phyloP scores from a whole-genome alignment of 2,888 invertebrate genomes.

The Eristalis intricaria region DNA sequence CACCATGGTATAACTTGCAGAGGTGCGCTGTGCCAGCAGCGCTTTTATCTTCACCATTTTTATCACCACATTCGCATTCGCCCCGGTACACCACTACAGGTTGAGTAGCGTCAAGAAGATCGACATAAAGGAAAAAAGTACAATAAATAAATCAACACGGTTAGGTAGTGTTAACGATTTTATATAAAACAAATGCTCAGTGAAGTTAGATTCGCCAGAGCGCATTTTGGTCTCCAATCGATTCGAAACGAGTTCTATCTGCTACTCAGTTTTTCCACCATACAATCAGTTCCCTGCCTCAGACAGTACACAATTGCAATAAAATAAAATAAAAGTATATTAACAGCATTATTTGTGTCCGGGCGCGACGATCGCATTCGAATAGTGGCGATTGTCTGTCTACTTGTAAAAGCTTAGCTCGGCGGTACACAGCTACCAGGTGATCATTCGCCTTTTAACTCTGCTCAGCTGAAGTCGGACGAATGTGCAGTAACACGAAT shows the following conservation, averaged over 20 bases:
- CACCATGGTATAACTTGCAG: neutral
- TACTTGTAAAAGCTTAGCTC: slow-evolving; percentile 47
- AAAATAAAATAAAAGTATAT: slow-evolving; percentile 53
- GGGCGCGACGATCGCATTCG: slow-evolving; percentile 33
- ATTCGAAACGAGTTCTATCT: slow-evolving; percentile 40
- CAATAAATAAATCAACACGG: neutral
- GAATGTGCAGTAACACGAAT: slow-evolving; percentile 48
- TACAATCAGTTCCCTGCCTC: slow-evolving; percentile 21
- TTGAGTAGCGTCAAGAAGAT: neutral
- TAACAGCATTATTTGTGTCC: slow-evolving; percentile 44
- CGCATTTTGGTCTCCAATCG: slow-evolving; percentile 25
- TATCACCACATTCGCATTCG: neutral
- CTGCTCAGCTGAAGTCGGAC: slow-evolving; percentile 61
- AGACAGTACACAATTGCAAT: slow-evolving; percentile 20
- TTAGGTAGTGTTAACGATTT: slow-evolving; percentile 13
- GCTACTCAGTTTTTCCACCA: slow-evolving; percentile 21
- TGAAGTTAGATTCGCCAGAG: slow-evolving; percentile 22
- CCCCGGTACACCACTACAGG: neutral
- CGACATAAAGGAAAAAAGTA: slow-evolving; percentile 16
- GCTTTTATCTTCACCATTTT: slow-evolving; percentile 6
- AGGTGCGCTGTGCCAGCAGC: slow-evolving; percentile 8
- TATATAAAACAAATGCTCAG: slow-evolving; percentile 46
- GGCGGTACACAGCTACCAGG: slow-evolving; percentile 25
- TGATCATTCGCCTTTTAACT: slow-evolving; percentile 70
- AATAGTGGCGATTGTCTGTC: slow-evolving; percentile 32